Percentiles rank a stretch among this genome's conserved stretches.
Evolutionary conservation across 2,888 invertebrate genomes (phyloP).

Genomic region (Criorhina ranunculi): DNA sequence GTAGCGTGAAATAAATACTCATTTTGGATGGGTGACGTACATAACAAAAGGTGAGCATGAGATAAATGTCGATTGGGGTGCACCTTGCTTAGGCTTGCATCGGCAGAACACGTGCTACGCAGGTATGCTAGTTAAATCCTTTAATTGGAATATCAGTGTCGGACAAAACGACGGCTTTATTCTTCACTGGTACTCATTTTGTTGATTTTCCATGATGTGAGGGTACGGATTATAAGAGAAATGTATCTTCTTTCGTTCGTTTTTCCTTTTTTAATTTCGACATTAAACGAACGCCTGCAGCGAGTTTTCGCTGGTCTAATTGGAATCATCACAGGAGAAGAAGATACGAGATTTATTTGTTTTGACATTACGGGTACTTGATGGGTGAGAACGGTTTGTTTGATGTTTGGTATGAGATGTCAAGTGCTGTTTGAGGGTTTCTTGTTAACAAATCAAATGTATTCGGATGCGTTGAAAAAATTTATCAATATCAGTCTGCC

Average conservation of each 20-base stretch:
- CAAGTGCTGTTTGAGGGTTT: slow-evolving; percentile 2
- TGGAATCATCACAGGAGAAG: slow-evolving; percentile 47
- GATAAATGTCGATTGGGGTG: slow-evolving; percentile 28
- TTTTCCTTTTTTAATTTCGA: slow-evolving; percentile 58
- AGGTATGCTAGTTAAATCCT: slow-evolving; percentile 74
- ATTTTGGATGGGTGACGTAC: slow-evolving; percentile 33
- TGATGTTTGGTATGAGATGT: slow-evolving; percentile 51
- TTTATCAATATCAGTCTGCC: background rate
- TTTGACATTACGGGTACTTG: slow-evolving; percentile 67
- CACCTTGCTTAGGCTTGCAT: slow-evolving; percentile 61
- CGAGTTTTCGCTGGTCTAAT: slow-evolving; percentile 52
- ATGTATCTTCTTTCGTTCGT: slow-evolving; percentile 39
- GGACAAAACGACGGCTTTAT: slow-evolving; percentile 32
- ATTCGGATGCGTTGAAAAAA: background rate
- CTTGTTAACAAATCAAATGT: background rate
- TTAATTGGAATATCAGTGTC: slow-evolving; percentile 72
- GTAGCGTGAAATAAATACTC: slow-evolving; percentile 72
- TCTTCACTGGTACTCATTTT: slow-evolving; percentile 2
- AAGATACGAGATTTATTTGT: slow-evolving; percentile 63
- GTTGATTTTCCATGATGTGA: slow-evolving; percentile 26
- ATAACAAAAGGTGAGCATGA: slow-evolving; percentile 69
- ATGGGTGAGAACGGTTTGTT: slow-evolving; percentile 67
- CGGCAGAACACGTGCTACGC: slow-evolving; percentile 69
- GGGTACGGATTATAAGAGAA: slow-evolving; percentile 50
- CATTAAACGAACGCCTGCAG: slow-evolving; percentile 1